Evolutionary conservation across 2,797 vertebrate genomes (phyloP), one percentile per base, ranked within the genome.

Genomic region (Percopsis omiscomaycus): DNA sequence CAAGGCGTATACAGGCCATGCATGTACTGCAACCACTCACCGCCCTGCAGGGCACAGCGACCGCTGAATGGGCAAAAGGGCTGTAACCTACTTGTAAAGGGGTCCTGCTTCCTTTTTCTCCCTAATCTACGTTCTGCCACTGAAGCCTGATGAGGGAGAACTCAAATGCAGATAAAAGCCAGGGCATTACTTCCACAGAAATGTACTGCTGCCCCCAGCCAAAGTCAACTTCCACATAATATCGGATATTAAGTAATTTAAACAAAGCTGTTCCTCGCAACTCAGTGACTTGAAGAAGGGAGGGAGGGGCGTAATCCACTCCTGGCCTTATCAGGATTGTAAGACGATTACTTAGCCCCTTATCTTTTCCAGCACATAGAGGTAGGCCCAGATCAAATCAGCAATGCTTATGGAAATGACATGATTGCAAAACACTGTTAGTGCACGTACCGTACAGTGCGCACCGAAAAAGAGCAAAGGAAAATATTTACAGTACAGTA

Each of bases 401-500:
- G 69, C 37, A 1, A 61, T 61, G 79, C 74, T 89, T 80, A 77
- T 78, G 88, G 89, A 90, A 93, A 92, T 89, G 79, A 73, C 88
- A 81, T 65, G 78, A 89, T 61, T 58, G 77, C 72, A 66, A 74
- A 89, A 83, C 57, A 71, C 53, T 55, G 71, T 77, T 81, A 54
- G 78, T 84, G 78, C 57, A 68, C 65, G 77, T 22, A 22, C 22
- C 62, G 67, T 71, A 69, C 53, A 50, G 75, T 55, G 52, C 67
- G 73, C 69, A 76, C 73, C 73, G 62, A 79, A 82, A 68, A 55
- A 73, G 61, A 45, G 80, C 64, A 73, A 83, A 85, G 64, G 81
- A 91, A 89, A 91, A 91, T 91, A 91, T 93, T 92, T 89, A 89
- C 83, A 72, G 70, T 84, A 77, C 75, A 29, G 68, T 83, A 82